Percentiles rank a stretch among this genome's conserved stretches.
phyloP scores from a whole-genome alignment of 2,113 vertebrate genomes.

The Trematomus loennbergii region DNA sequence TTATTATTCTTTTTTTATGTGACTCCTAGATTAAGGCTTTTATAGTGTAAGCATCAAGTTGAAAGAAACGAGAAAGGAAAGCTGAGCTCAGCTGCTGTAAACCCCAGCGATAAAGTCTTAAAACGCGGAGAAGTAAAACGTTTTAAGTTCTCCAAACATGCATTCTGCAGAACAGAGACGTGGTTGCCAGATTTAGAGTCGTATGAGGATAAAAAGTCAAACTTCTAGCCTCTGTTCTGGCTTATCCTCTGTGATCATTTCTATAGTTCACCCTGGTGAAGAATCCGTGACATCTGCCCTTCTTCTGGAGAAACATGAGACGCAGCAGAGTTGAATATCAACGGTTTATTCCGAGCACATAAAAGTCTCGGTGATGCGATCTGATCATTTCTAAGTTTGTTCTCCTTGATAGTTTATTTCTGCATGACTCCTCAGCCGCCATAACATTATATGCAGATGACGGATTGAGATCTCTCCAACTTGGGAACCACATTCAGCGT shows the following conservation, averaged over 20 bases:
- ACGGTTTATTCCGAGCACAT: background rate
- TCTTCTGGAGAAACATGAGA: background rate
- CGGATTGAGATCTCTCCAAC: constrained; percentile 8
- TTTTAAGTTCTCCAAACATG: constrained; percentile 38
- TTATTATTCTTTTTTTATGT: constrained; percentile 12
- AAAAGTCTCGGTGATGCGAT: background rate
- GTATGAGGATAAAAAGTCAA: background rate
- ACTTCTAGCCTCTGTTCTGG: background rate
- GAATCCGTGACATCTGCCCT: background rate
- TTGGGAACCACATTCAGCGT: constrained; percentile 2
- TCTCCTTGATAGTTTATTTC: constrained; percentile 8
- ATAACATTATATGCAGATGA: background rate
- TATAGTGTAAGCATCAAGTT: background rate
- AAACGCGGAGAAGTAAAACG: constrained; percentile 3
- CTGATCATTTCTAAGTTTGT: background rate
- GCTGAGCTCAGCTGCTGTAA: constrained; percentile 15
- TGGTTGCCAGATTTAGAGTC: background rate
- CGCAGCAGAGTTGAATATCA: background rate
- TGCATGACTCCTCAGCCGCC: background rate
- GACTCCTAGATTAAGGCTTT: background rate
- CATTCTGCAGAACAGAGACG: background rate
- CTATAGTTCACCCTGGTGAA: background rate
- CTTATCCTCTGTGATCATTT: background rate
- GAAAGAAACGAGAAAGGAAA: background rate
- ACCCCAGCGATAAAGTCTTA: constrained; percentile 15